Conservation (phyloP, 2,113 vertebrate species). For the Aramus guarauna region DNA sequence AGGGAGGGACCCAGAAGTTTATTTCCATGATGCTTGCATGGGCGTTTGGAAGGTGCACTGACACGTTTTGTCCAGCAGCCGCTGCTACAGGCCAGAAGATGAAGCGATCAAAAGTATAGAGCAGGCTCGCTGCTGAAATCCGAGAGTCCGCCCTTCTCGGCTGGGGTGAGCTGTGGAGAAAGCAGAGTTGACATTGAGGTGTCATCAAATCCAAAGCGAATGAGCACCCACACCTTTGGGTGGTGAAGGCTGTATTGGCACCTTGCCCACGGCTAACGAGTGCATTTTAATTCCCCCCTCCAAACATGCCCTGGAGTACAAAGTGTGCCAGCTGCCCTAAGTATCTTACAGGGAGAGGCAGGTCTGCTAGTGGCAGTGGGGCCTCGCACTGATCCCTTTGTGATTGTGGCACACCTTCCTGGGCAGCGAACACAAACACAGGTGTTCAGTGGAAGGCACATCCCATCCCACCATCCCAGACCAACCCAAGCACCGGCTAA, state of each 20-base stretch:
- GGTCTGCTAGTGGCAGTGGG: neutral
- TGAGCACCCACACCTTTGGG: neutral
- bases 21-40: neutral
- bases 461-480: neutral
- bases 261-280: neutral
- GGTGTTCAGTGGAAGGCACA: neutral
- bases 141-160: constrained; percentile 82
- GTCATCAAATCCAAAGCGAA: neutral
- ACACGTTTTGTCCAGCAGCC: neutral
- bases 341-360: neutral
- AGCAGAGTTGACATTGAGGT: neutral
- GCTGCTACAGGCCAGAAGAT: constrained; percentile 14
- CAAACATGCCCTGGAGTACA: neutral
- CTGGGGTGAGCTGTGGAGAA: constrained; percentile 86
- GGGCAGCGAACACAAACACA: neutral
- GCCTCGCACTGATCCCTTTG: neutral
- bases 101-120: constrained; percentile 87
- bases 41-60: neutral
- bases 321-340: neutral
- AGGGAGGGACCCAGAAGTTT: neutral
- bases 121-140: constrained; percentile 96
- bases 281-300: neutral
- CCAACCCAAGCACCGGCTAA: neutral
- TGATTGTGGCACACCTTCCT: neutral
- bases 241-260: neutral